A percentile compares a stretch with the other conserved stretches of the same genome.
These are phyloP conservation scores for Eubasilissa splendida DNA, from an alignment of 2,888 invertebrate species.

Conservation along the genomic window DNA sequence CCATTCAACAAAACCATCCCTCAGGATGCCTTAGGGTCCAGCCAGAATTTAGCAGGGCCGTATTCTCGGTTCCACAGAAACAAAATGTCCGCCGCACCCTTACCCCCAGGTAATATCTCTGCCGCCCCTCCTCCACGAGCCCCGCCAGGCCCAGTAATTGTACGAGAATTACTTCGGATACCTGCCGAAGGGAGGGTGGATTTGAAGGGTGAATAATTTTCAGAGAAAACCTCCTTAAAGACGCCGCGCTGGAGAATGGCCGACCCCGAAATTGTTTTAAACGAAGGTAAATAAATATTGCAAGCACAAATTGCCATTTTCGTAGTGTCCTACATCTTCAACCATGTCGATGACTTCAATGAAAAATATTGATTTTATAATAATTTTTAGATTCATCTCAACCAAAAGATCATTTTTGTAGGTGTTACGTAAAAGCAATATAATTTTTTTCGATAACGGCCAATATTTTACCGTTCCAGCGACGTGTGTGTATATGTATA, in stretches of 20 bases:
- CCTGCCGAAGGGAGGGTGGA: not conserved
- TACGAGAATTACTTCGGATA: constrained; percentile 4
- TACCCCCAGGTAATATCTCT: not conserved
- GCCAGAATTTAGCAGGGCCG: not conserved
- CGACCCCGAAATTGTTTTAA: not conserved
- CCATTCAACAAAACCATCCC: too few species aligned
- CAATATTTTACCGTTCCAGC: too few species aligned
- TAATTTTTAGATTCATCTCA: too few species aligned
- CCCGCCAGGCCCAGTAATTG: not conserved
- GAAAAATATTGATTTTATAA: too few species aligned
- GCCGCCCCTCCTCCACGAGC: not conserved
- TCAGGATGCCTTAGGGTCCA: too few species aligned
- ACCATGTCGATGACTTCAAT: too few species aligned
- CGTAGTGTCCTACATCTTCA: too few species aligned
- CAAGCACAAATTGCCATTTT: too few species aligned
- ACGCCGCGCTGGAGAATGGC: not conserved
- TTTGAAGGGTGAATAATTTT: not conserved
- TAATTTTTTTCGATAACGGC: too few species aligned
- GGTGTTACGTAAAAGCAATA: too few species aligned
- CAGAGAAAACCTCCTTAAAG: not conserved
- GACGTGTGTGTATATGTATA: too few species aligned
- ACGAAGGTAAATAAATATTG: not conserved
- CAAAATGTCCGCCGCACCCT: constrained; percentile 16
- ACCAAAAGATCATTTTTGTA: too few species aligned
- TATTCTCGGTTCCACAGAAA: constrained; percentile 7